Evolutionary conservation across 2,888 invertebrate genomes (phyloP).

Genomic region (Eilema sororculum): DNA sequence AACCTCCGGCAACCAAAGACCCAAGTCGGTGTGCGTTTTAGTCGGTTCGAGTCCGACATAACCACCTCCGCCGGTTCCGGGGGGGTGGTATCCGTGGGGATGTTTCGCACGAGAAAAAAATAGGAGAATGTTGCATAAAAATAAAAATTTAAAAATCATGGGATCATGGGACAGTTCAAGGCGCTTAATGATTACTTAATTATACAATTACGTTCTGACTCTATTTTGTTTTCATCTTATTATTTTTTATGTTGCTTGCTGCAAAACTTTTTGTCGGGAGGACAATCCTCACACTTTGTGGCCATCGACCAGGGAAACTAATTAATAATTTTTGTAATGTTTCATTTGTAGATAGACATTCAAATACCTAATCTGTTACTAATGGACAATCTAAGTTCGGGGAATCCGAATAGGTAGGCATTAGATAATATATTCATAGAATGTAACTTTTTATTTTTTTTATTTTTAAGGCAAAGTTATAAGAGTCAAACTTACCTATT

Average conservation of each 20-base stretch:
- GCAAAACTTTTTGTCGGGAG: neutral
- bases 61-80: too few relatives aligned
- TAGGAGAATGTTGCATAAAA: too few relatives aligned
- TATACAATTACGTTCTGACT: too few relatives aligned
- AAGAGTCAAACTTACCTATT: neutral
- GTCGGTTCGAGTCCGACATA: too few relatives aligned
- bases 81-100: too few relatives aligned
- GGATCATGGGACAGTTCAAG: too few relatives aligned
- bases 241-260: neutral
- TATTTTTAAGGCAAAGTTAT: neutral
- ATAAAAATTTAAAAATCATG: too few relatives aligned
- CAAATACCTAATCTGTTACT: neutral
- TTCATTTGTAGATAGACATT: neutral
- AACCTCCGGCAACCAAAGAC: too few relatives aligned
- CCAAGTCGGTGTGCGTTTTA: too few relatives aligned
- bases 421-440: neutral
- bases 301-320: neutral
- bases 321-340: neutral
- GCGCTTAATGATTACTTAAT: too few relatives aligned
- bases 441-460: neutral
- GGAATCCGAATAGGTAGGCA: neutral
- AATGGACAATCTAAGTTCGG: neutral
- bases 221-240: too few relatives aligned
- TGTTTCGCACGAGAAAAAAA: too few relatives aligned
- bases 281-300: neutral